Conservation (phyloP, 1,140 invertebrate species). For the Dreissena polymorpha region DNA sequence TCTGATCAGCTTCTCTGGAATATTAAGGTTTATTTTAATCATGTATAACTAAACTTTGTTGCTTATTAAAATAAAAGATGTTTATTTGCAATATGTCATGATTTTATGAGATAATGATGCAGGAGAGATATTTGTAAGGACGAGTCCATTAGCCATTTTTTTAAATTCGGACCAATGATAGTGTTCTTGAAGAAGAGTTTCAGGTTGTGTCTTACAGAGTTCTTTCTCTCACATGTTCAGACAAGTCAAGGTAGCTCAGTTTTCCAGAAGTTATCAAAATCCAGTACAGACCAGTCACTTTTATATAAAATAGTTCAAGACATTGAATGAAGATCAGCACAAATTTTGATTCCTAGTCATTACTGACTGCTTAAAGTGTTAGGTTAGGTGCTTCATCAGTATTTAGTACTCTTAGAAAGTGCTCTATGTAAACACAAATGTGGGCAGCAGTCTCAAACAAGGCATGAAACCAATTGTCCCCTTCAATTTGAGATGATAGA, state of each 20-base stretch:
- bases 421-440: conserved; percentile 36
- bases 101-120: too few species aligned
- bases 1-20: too few species aligned
- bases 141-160: too few species aligned
- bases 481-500: neutral
- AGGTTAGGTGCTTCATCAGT: neutral
- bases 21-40: too few species aligned
- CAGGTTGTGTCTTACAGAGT: neutral
- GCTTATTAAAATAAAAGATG: too few species aligned
- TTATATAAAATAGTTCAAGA: conserved; percentile 24
- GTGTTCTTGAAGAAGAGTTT: neutral
- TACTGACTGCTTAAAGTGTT: conserved; percentile 12
- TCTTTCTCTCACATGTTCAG: conserved; percentile 2
- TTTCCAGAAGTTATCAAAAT: neutral
- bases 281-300: conserved; percentile 43
- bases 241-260: conserved; percentile 34
- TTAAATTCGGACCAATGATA: too few species aligned
- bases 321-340: neutral
- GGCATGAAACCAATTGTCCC: neutral
- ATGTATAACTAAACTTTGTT: too few species aligned
- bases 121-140: too few species aligned
- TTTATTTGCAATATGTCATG: too few species aligned
- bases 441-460: conserved; percentile 45
- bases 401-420: conserved; percentile 35
- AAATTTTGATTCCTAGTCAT: conserved; percentile 13